phyloP scores from a whole-genome alignment of 2,113 vertebrate species.

The Rhea americana region DNA sequence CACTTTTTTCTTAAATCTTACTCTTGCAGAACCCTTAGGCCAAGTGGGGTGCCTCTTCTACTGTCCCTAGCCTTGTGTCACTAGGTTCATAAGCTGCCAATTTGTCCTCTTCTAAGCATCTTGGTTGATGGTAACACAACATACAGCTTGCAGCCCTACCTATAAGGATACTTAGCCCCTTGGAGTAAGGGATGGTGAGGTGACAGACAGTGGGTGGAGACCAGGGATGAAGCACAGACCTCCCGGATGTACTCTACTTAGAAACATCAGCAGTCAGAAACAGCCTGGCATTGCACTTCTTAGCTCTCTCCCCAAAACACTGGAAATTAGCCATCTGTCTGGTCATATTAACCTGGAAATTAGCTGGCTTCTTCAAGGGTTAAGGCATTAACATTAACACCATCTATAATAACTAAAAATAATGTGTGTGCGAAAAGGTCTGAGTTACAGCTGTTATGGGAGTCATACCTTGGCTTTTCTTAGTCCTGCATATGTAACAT shows the following conservation, averaged over 20 bases:
- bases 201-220: neutral
- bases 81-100: neutral
- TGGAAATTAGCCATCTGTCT: slow-evolving; percentile 36
- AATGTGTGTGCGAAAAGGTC: neutral
- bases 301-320: slow-evolving; percentile 13
- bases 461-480: neutral
- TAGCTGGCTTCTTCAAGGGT: slow-evolving; percentile 49
- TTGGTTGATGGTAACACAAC: neutral
- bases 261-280: slow-evolving; percentile 20
- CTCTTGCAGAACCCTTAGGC: neutral
- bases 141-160: neutral
- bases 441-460: slow-evolving; percentile 40
- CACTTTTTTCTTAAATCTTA: neutral
- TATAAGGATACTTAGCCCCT: neutral
- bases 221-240: neutral
- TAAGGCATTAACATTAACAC: slow-evolving; percentile 65
- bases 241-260: neutral
- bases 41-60: neutral
- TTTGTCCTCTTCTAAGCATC: neutral
- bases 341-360: slow-evolving; percentile 40
- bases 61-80: neutral
- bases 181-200: fast-evolving
- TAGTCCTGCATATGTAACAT: neutral
- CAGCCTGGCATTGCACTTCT: neutral
- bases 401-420: slow-evolving; percentile 45